Conservation (phyloP, 2,797 vertebrate genomes). For the Eleutherodactylus coqui region DNA sequence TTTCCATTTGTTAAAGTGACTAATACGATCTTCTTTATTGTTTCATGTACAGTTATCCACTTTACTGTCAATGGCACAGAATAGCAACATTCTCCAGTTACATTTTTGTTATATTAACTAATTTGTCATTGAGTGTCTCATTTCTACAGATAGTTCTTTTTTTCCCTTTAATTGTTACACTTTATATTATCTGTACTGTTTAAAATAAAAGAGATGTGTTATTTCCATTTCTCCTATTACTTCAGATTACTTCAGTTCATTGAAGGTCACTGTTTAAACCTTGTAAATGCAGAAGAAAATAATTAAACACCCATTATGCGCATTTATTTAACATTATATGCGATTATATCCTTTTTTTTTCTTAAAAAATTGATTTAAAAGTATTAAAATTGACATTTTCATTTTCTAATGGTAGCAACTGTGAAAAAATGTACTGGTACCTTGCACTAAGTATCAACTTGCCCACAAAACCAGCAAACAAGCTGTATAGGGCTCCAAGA, state of each 20-base stretch:
- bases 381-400: too few relatives aligned
- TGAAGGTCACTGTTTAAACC: background rate
- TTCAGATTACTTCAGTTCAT: background rate
- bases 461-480: too few relatives aligned
- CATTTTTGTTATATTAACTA: background rate
- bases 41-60: background rate
- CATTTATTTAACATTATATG: background rate
- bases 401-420: too few relatives aligned
- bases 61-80: background rate
- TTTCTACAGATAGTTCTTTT: background rate
- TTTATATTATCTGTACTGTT: conserved; percentile 1
- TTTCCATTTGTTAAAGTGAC: background rate
- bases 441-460: too few relatives aligned
- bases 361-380: too few relatives aligned
- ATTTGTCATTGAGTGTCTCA: background rate
- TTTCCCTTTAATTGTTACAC: background rate
- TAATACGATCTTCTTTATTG: background rate
- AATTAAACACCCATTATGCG: background rate
- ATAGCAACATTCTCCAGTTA: background rate
- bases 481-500: too few relatives aligned
- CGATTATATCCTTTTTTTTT: too few relatives aligned
- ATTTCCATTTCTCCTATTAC: background rate
- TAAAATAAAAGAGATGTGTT: background rate
- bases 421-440: too few relatives aligned
- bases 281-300: background rate